Evolutionary conservation across 2,888 invertebrate genomes (phyloP).

Genomic region (Agonopterix heracliana): DNA sequence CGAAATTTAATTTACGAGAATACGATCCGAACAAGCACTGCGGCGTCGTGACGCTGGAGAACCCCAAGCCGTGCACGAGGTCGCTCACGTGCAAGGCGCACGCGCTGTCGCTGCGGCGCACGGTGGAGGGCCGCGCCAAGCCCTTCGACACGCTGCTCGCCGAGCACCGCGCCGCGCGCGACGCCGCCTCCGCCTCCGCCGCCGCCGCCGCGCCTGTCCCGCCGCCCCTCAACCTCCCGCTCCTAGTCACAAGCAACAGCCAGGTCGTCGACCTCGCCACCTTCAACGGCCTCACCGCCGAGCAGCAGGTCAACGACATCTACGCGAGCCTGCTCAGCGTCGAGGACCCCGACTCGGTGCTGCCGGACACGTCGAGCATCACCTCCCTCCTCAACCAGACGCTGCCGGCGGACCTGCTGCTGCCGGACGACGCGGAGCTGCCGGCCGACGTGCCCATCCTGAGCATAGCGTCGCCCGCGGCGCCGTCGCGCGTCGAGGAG

Average conservation of each 20-base stretch:
- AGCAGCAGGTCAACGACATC: constrained; percentile 62
- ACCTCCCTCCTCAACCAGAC: constrained; percentile 55
- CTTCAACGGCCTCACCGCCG: constrained; percentile 53
- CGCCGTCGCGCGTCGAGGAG: constrained; percentile 26
- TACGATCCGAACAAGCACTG: constrained; percentile 91
- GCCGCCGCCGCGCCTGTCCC: constrained; percentile 22
- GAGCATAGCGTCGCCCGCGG: constrained; percentile 30
- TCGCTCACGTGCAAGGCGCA: constrained; percentile 85
- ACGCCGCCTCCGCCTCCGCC: constrained; percentile 42
- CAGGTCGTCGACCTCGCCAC: constrained; percentile 49
- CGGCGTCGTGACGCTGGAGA: constrained; percentile 83
- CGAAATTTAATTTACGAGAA: constrained; percentile 76
- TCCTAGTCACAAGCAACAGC: constrained; percentile 51
- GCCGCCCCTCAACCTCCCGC: constrained; percentile 34
- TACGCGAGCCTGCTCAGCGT: constrained; percentile 55
- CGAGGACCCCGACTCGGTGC: constrained; percentile 48
- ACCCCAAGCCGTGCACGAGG: constrained; percentile 84
- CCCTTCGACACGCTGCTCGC: constrained; percentile 84
- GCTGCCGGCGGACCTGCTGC: constrained; percentile 38
- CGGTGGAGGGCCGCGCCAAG: constrained; percentile 82
- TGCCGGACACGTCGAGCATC: constrained; percentile 55
- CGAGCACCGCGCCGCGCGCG: constrained; percentile 82
- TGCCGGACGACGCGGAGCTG: constrained; percentile 50
- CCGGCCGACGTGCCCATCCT: constrained; percentile 31
- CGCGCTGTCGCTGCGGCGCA: constrained; percentile 81